phyloP scores from a whole-genome alignment of 1,140 invertebrate genomes.

The Pteromalus puparum region DNA sequence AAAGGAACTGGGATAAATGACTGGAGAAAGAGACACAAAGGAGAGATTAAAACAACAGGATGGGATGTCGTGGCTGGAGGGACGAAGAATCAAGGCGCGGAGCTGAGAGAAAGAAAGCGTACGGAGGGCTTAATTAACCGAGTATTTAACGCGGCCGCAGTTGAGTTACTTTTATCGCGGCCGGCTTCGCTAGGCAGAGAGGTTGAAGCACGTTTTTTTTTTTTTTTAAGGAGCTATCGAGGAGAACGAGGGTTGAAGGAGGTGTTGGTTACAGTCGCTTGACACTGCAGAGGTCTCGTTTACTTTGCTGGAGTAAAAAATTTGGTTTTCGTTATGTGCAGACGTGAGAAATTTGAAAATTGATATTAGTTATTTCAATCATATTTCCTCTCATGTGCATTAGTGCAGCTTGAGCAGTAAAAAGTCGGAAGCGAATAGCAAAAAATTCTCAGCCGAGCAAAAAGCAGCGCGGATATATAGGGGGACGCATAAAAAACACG shows the following conservation, averaged over 20 bases:
- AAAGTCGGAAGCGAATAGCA: not conserved
- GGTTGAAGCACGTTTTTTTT: too few relatives aligned
- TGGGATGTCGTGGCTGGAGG: slow-evolving; percentile 36
- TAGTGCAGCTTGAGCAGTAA: not conserved
- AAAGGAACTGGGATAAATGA: slow-evolving; percentile 37
- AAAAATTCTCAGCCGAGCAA: not conserved
- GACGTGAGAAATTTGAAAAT: too few relatives aligned
- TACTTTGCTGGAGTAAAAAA: too few relatives aligned
- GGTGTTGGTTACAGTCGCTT: too few relatives aligned
- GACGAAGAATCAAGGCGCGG: not conserved
- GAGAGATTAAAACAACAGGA: slow-evolving; percentile 45
- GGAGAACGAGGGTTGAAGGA: too few relatives aligned
- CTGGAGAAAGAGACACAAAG: slow-evolving; percentile 45
- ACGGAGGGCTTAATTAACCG: slow-evolving; percentile 43
- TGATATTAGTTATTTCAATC: not conserved
- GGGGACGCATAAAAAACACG: not conserved
- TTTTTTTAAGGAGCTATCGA: too few relatives aligned
- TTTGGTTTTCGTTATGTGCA: too few relatives aligned
- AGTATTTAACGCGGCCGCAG: slow-evolving; percentile 45
- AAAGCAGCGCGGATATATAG: not conserved
- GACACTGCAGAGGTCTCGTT: too few relatives aligned
- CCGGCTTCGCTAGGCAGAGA: too few relatives aligned
- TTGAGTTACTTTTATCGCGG: slow-evolving; percentile 24
- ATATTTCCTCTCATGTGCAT: not conserved
- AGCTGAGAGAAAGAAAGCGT: not conserved